Evolutionary conservation across 2,797 vertebrate genomes (phyloP), one percentile per base, ranked within the genome.

Genomic region (Crossoptilon crossoptilon): DNA sequence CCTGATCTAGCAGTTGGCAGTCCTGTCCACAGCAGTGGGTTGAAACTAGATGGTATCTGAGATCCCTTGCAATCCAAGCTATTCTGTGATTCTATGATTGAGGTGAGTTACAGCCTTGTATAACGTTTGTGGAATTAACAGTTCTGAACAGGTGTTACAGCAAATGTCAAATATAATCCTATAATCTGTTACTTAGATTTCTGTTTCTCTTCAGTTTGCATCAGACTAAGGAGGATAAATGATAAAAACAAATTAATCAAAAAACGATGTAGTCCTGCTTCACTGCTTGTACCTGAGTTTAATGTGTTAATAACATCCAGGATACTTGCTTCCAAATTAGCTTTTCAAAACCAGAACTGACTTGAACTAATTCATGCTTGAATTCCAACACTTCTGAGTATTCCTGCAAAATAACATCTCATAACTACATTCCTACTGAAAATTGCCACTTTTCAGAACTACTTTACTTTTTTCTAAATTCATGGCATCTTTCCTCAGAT

Each of bases 201-300:
- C 27, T 87, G 56, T 77, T 84, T 84, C 81, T 93, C 27, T 91
- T 96, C 94, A 90, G 16, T 92, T 97, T 94, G 72, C n/a, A 37
- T 58, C 22, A 39, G 53, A 88, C 85, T 86, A 67, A 79, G 92
- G 95, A 84, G 17, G 8, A 95, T 11, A 75, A 78, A 70, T 60
- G 64, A 10, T 49, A 44, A 93, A 94, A 72, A 8, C 4, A 72
- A 59, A 93, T 60, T 67, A 89, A 64, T 91, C 81, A 79, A 51
- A 82, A 55, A 46, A 83, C 12, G 46, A 79, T 82, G 31, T 51
- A 90, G 22, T 48, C 18, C 91, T 63, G 31, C 12, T 68, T 17
- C 60, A 27, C 16, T 71, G 17, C 51, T 84, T 90, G 39, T 41
- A 86, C 31, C 58, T 58, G 15, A 77, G 81, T 64, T 91, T 95